These are phyloP conservation scores for Ophioninae sp. DNA, from an alignment of 2,888 invertebrate genomes.

Conservation along the genomic window DNA sequence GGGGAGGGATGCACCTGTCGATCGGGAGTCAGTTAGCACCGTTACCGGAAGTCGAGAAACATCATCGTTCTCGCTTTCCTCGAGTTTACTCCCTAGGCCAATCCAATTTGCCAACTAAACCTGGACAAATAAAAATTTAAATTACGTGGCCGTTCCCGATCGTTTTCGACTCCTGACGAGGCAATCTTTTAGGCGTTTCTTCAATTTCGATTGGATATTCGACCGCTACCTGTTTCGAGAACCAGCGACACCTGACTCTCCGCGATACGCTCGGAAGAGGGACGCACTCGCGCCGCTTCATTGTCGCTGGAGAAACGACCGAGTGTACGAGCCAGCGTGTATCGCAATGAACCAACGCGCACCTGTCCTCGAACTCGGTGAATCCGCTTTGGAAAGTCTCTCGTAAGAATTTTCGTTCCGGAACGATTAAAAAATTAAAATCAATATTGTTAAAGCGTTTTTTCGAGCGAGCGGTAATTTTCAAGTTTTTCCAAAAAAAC, in stretches of 20 bases:
- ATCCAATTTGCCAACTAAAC: slow-evolving; percentile 25
- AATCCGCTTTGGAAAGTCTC: slow-evolving; percentile 56
- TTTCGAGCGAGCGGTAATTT: neutral
- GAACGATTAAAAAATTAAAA: slow-evolving; percentile 12
- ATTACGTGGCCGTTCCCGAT: neutral
- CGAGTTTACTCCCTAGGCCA: neutral
- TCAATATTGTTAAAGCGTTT: slow-evolving; percentile 5
- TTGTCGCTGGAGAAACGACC: slow-evolving; percentile 17
- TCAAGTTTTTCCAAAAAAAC: neutral
- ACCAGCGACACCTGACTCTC: slow-evolving; percentile 47
- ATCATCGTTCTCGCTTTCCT: slow-evolving; percentile 43
- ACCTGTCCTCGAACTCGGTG: slow-evolving; percentile 55
- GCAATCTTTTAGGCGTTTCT: neutral
- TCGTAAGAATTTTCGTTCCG: slow-evolving; percentile 54
- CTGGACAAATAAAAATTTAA: neutral
- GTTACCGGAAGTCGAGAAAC: slow-evolving; percentile 28
- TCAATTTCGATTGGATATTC: slow-evolving; percentile 28
- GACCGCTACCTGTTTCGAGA: neutral
- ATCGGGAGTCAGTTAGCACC: slow-evolving; percentile 47
- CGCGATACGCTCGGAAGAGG: neutral
- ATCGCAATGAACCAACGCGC: slow-evolving; percentile 21
- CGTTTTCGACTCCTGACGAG: neutral
- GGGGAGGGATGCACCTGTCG: slow-evolving; percentile 47
- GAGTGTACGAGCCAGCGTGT: slow-evolving; percentile 19
- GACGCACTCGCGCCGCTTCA: slow-evolving; percentile 8